phyloP scores from a whole-genome alignment of 2,888 invertebrate species.

The Homarus gammarus region DNA sequence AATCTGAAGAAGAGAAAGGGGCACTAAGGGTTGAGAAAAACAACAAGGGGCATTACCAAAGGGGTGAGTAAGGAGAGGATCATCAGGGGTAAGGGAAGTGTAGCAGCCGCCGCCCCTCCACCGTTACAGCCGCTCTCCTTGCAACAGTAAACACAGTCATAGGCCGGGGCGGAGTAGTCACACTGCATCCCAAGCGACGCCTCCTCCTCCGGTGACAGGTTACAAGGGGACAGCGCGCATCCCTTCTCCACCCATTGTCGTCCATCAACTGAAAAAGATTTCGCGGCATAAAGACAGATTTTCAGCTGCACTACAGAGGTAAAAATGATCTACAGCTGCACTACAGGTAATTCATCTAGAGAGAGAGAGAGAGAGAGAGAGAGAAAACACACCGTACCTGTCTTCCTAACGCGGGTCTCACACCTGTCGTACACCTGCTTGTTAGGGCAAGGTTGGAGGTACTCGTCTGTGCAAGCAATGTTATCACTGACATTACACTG shows the following conservation, averaged over 20 bases:
- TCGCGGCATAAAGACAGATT: no score
- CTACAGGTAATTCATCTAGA: no score
- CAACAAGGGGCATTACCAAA: neutral
- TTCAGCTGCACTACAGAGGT: no score
- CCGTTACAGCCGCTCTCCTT: slow-evolving; percentile 43
- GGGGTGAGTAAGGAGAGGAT: neutral
- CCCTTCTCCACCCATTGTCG: slow-evolving; percentile 39
- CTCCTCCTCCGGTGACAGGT: slow-evolving; percentile 1
- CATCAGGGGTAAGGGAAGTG: neutral
- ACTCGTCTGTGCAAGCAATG: slow-evolving; percentile 26
- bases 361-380: no score
- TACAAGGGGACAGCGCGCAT: slow-evolving; percentile 38
- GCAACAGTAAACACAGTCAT: slow-evolving; percentile 56
- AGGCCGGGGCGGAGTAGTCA: slow-evolving; percentile 30
- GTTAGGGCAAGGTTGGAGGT: slow-evolving; percentile 42
- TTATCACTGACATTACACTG: slow-evolving; percentile 56
- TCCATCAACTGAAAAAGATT: slow-evolving; percentile 39
- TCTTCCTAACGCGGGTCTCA: slow-evolving; percentile 44
- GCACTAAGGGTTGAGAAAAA: neutral
- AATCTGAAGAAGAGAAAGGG: no score
- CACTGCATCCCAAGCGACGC: slow-evolving; percentile 10
- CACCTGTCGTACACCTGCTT: slow-evolving; percentile 46
- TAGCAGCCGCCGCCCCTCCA: neutral
- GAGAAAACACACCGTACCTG: slow-evolving; percentile 28
- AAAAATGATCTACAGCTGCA: no score